Base-by-base conservation (phyloP, 1,140 invertebrate genomes). In the Drosophila navojoa region DNA sequence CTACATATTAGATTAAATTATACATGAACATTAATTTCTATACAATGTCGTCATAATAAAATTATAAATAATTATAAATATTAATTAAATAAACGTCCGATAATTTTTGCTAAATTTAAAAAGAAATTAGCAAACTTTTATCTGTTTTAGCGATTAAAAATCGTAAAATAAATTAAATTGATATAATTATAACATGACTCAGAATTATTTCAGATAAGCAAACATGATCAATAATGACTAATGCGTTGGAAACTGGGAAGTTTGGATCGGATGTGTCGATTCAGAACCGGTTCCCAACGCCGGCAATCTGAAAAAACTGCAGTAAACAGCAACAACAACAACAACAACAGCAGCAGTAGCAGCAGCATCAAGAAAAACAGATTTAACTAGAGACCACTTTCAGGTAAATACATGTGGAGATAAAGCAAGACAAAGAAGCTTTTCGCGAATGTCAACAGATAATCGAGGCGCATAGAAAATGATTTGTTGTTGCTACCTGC, bases 401-500 rank as follows among this genome's bases (percentile, higher is more conserved):
- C 38, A 57, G 42, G 57, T 59, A 59, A 59, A 45, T 40, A 40
- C 19, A 38, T 54, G 10, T 57, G 32, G 6, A 44, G 40, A 15
- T 42, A 59, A 15, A 44, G 38, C 11, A 42, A 13, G 22, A 52
- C 66, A 62, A 70, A 49, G 67, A 35, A 52, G 44, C 54, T 66
- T 61, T 69, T 62, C 58, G 38, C 38, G 29, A 72, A 68, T 67
- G 58, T 55, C 54, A 62, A 78, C 63, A 75, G 63, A 64, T 68
- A 16, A 74, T 64, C 27, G 71, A 64, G 61, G 61, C 47, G 25
- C 66, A 78, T 52, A 16, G 57, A 62, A 50, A 55, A 74, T 55
- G 25, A 29, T 44, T 22, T 22, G 22, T 9, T 16, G 45, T n/a
- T 47, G 35, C 66, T 86, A 87, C 76, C 82, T 87, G 81, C 9